Evolutionary conservation across 2,797 vertebrate species (phyloP).

Genomic region (Chaetophractus vellerosus): DNA sequence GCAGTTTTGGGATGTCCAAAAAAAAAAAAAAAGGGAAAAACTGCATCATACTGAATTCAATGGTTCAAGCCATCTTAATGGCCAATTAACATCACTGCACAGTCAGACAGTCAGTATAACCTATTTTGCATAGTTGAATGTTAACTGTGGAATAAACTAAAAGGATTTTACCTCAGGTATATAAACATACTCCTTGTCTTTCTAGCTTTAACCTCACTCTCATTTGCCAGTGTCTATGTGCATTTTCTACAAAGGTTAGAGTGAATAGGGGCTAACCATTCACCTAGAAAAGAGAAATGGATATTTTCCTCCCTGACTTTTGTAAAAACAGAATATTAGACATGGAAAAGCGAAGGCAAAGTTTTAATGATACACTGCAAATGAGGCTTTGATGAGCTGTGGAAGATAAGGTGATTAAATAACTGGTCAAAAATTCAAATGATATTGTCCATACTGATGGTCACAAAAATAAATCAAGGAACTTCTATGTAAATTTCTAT

Average conservation of each 20-base stretch:
- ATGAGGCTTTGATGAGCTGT: background rate
- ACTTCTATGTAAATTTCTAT: background rate
- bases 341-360: background rate
- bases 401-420: background rate
- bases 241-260: background rate
- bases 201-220: constrained; percentile 6
- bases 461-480: background rate
- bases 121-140: constrained; percentile 50
- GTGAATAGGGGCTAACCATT: background rate
- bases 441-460: background rate
- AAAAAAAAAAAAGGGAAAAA: constrained; percentile 63
- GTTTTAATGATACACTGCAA: background rate
- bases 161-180: background rate
- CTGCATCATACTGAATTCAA: constrained; percentile 43
- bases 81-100: constrained; percentile 56
- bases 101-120: constrained; percentile 4
- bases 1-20: constrained; percentile 60
- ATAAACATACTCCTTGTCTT: constrained; percentile 32
- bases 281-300: background rate
- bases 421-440: background rate
- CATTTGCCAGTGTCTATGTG: background rate
- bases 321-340: background rate
- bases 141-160: constrained; percentile 9
- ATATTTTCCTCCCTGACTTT: background rate
- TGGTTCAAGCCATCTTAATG: constrained; percentile 39